Evolutionary conservation across 1,140 invertebrate species (phyloP).

Genomic region (Drosophila trapezifrons): DNA sequence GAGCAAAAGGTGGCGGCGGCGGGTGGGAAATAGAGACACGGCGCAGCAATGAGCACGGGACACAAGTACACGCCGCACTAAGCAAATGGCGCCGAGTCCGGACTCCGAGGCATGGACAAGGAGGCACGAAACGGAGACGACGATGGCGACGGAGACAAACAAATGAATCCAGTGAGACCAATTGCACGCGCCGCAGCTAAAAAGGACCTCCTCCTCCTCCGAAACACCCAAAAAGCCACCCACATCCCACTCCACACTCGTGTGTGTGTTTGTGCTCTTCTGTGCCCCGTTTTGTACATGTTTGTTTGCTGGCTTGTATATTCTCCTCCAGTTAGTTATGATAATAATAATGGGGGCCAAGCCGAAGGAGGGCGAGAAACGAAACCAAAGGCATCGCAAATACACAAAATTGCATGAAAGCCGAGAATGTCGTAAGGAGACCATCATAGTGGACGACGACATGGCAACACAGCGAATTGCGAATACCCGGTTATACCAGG

Average conservation of each 20-base stretch:
- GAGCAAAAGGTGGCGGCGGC: conserved; percentile 4
- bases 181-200: conserved; percentile 63
- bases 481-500: neutral
- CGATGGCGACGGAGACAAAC: conserved; percentile 53
- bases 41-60: conserved; percentile 36
- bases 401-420: conserved; percentile 35
- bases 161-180: conserved; percentile 83
- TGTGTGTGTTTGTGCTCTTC: conserved; percentile 8
- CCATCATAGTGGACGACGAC: conserved; percentile 12
- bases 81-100: conserved; percentile 40
- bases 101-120: conserved; percentile 2
- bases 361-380: neutral
- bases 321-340: conserved; percentile 66
- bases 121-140: conserved; percentile 5
- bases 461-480: neutral
- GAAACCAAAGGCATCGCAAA: conserved; percentile 17
- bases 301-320: conserved; percentile 11
- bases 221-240: conserved; percentile 12
- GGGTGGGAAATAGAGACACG: conserved; percentile 31
- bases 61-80: conserved; percentile 30
- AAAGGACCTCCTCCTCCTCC: conserved; percentile 41
- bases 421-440: conserved; percentile 7
- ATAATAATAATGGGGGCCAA: conserved; percentile 61
- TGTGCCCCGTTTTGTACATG: conserved; percentile 5
- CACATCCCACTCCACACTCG: conserved; percentile 8